These are phyloP conservation scores for Trachythela sp. DNA, from an alignment of 64 coral and sea anemone genomes.

Conservation along the genomic window DNA sequence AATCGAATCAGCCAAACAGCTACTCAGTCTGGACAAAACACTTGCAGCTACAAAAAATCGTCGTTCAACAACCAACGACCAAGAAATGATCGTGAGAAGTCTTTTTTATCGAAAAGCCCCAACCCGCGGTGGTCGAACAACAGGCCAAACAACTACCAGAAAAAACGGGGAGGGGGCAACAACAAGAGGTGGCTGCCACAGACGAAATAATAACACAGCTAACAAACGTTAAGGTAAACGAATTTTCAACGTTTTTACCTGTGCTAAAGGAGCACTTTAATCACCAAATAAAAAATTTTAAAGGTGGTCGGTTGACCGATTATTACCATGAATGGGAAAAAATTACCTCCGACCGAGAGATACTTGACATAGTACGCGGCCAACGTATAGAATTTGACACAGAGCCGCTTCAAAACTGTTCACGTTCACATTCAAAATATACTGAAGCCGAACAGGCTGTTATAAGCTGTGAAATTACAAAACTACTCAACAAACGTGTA, in stretches of 20 bases:
- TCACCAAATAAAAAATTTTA: neutral
- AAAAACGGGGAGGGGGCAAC: neutral
- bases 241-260: neutral
- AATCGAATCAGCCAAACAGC: neutral
- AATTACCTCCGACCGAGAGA: conserved; percentile 14
- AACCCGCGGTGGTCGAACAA: neutral
- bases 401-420: neutral
- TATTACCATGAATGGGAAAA: conserved; percentile 1
- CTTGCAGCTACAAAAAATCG: neutral
- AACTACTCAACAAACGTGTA: neutral
- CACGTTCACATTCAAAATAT: neutral
- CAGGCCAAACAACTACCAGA: neutral
- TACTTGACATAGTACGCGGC: conserved; percentile 31
- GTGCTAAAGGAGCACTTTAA: neutral
- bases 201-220: neutral
- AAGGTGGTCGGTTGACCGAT: neutral
- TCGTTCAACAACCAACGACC: neutral
- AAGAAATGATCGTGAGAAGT: neutral
- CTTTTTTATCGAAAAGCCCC: neutral
- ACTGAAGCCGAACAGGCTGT: neutral
- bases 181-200: neutral
- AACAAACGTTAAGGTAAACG: neutral
- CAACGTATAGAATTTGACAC: conserved; percentile 13
- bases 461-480: neutral
- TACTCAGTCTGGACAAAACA: neutral